Evolutionary conservation across 37 sponge, comb jelly and placozoan genomes (phyloP).

Genomic region (Beroe ovata): DNA sequence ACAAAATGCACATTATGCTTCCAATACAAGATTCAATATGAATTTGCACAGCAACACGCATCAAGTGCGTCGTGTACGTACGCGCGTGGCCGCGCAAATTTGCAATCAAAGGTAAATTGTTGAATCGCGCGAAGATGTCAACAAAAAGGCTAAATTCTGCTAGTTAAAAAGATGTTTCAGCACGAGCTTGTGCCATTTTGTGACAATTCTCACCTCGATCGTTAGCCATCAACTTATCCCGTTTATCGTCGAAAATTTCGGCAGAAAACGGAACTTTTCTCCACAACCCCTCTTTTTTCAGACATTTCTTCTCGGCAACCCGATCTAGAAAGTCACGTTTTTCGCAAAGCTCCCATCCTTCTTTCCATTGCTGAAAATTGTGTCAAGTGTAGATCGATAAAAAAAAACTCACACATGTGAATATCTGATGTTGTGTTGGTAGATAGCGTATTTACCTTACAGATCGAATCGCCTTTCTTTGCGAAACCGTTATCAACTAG

Average conservation of each 20-base stretch:
- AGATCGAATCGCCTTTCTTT: background rate
- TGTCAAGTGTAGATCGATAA: background rate
- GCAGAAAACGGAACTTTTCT: slow-evolving; percentile 50
- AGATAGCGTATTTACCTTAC: too few species aligned
- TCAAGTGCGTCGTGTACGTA: too few species aligned
- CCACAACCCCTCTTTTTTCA: slow-evolving; percentile 59
- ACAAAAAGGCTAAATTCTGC: background rate
- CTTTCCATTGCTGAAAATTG: slow-evolving; percentile 57
- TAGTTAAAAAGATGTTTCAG: background rate
- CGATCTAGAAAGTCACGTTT: slow-evolving; percentile 31
- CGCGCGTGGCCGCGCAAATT: too few species aligned
- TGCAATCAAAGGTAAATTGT: too few species aligned
- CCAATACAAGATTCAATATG: too few species aligned
- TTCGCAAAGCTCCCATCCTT: slow-evolving; percentile 54
- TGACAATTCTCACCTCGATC: background rate
- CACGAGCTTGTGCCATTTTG: background rate
- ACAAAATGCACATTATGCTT: too few species aligned
- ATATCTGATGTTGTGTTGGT: background rate
- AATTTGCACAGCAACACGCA: too few species aligned
- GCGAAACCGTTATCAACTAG: slow-evolving; percentile 11
- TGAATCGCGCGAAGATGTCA: background rate
- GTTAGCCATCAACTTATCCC: slow-evolving; percentile 43
- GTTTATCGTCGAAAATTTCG: slow-evolving; percentile 46
- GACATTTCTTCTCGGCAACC: slow-evolving; percentile 57
- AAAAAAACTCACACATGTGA: background rate